These are phyloP conservation scores for Sebastes baramenuke DNA, from an alignment of 2,797 vertebrate species.

Conservation along the genomic window DNA sequence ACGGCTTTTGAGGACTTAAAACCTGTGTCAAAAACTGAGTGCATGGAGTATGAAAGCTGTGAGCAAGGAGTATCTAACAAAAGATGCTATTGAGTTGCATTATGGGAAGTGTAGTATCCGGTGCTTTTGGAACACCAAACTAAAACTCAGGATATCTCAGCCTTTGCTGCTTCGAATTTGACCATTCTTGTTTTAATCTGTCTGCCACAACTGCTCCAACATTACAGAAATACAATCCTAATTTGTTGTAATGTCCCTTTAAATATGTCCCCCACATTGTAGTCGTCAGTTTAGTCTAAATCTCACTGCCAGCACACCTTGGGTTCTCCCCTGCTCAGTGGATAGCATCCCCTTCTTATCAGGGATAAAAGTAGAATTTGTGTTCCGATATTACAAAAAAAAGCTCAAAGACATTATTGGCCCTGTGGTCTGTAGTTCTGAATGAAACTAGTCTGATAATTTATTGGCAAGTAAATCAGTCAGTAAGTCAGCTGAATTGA, in stretches of 20 bases:
- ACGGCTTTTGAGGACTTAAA: neutral
- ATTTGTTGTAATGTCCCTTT: neutral
- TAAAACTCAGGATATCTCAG: neutral
- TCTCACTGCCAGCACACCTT: neutral
- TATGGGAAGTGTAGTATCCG: neutral
- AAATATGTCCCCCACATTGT: neutral
- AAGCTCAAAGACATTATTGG: neutral
- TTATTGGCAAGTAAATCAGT: constrained; percentile 9
- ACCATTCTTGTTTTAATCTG: neutral
- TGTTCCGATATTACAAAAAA: constrained; percentile 17
- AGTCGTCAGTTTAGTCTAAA: neutral
- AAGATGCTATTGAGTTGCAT: neutral
- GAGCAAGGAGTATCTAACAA: neutral
- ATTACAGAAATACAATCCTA: neutral
- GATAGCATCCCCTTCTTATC: constrained; percentile 4
- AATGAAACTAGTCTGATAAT: neutral
- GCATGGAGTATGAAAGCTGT: neutral
- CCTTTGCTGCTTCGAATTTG: neutral
- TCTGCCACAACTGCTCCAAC: neutral
- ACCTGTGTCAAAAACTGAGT: neutral
- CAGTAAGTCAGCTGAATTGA: constrained; percentile 18
- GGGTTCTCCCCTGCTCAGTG: neutral
- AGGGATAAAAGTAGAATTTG: constrained; percentile 2
- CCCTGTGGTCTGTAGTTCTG: neutral
- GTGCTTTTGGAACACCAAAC: neutral